phyloP scores from a whole-genome alignment of 2,888 invertebrate genomes.

The Drosophila bunnanda region DNA sequence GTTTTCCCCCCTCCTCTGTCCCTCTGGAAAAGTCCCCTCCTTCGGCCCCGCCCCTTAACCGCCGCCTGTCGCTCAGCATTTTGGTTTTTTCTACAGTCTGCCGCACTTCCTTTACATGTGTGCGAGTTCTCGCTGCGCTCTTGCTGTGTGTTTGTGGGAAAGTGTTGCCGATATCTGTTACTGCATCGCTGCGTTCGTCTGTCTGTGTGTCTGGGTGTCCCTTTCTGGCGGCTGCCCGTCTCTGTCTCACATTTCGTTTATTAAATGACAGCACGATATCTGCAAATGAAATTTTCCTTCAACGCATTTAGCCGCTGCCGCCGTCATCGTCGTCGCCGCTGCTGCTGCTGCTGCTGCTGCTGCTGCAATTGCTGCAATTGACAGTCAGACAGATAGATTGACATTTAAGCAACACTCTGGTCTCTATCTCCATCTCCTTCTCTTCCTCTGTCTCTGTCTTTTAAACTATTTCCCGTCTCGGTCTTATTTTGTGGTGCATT shows the following conservation, averaged over 20 bases:
- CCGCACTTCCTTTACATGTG: conserved; percentile 69
- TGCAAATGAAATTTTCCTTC: conserved; percentile 83
- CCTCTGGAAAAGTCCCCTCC: conserved; percentile 14
- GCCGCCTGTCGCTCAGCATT: conserved; percentile 52
- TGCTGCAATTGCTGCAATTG: conserved; percentile 77
- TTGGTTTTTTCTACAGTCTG: conserved; percentile 53
- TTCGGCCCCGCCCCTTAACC: conserved; percentile 4
- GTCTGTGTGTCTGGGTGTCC: conserved; percentile 36
- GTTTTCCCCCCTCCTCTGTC: not conserved
- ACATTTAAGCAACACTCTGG: conserved; percentile 81
- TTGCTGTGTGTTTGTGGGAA: conserved; percentile 54
- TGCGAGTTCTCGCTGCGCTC: conserved; percentile 15
- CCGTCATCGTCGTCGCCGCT: conserved; percentile 16
- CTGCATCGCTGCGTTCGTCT: conserved; percentile 78
- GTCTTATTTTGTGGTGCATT: conserved; percentile 55
- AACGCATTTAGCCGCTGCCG: conserved; percentile 75
- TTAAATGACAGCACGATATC: conserved; percentile 84
- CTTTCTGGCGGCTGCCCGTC: conserved; percentile 12
- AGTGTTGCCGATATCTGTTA: conserved; percentile 80
- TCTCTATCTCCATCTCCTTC: not conserved
- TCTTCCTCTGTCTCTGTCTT: not conserved
- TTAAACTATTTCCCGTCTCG: conserved; percentile 17
- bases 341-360: conserved; percentile 12
- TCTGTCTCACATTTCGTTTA: conserved; percentile 78
- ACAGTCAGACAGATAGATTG: conserved; percentile 80